Evolutionary conservation across 2,113 vertebrate species (phyloP).

Genomic region (Sturnus vulgaris): DNA sequence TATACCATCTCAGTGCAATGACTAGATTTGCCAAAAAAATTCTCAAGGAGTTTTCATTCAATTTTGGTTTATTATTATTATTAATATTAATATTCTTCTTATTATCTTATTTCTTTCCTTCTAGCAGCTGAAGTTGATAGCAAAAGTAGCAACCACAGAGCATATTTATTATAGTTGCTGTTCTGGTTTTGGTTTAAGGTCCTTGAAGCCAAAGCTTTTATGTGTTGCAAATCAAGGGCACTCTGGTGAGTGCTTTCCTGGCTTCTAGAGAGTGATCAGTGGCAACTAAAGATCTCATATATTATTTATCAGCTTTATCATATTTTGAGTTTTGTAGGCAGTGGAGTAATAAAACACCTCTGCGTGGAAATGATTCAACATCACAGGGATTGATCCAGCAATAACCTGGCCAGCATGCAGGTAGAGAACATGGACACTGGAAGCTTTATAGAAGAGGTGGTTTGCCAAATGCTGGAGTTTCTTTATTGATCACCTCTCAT

Average conservation of each 20-base stretch:
- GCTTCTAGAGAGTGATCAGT: not conserved
- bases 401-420: not conserved
- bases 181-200: not conserved
- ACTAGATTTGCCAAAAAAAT: not conserved
- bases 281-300: not conserved
- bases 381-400: not conserved
- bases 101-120: not conserved
- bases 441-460: not conserved
- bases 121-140: not conserved
- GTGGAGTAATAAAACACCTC: not conserved
- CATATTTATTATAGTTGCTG: not conserved
- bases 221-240: not conserved
- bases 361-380: not conserved
- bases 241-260: not conserved
- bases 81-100: not conserved
- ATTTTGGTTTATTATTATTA: not conserved
- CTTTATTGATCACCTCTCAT: not conserved
- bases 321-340: not conserved
- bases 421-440: not conserved
- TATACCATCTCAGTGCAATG: not conserved
- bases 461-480: not conserved
- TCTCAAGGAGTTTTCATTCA: not conserved
- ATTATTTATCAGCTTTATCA: constrained; percentile 13
- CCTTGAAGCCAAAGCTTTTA: not conserved
- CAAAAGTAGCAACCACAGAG: not conserved